Base-by-base conservation (phyloP, 2,888 invertebrate genomes). In the Apotomis turbidana region DNA sequence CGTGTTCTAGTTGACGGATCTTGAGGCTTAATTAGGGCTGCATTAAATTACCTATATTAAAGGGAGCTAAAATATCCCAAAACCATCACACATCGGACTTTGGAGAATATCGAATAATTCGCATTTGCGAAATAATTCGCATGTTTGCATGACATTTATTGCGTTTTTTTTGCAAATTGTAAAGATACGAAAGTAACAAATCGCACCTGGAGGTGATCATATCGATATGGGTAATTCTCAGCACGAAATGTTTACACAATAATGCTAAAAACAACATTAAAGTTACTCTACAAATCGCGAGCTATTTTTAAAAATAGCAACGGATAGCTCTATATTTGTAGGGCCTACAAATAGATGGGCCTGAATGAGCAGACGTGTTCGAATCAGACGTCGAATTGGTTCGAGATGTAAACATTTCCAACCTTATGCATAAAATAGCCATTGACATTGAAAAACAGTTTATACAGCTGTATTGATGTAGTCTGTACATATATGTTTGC, bases 231-330 rank as follows among this genome's bases (percentile, higher is more conserved):
- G 15, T 57, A 57, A 66, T 66, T 66, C 46, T 8, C n/a, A 57
- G 55, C 55, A 66, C 55, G 55, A 44, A 55, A 55, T 6, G 9
- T 49, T 49, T 66, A 15, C 27, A 15, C 36, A 46, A 57, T 55
- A 46, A 57, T 55, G 46, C 55, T 57, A 66, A 66, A 27, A 66
- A 15, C 27, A 66, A 66, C 55, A 66, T 46, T 44, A 55, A 64
- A 64, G 66, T 55, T 66, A 66, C 64, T 12, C 27, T 57, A 66
- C 55, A 57, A 57, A 55, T 46, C n/a, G 66, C 55, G 3, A 12
- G 55, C 57, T 66, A 66, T 55, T 66, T 66, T 66, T 66, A 57
- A 64, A 64, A 44, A 55, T 55, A 66, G 66, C 9, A 55, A 66
- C 46, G 66, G 55, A 66, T 54, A 44, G 66, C 55, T 49, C 2